These are phyloP conservation scores for Drosophila melanica DNA, from an alignment of 1,140 invertebrate genomes.

Conservation along the genomic window DNA sequence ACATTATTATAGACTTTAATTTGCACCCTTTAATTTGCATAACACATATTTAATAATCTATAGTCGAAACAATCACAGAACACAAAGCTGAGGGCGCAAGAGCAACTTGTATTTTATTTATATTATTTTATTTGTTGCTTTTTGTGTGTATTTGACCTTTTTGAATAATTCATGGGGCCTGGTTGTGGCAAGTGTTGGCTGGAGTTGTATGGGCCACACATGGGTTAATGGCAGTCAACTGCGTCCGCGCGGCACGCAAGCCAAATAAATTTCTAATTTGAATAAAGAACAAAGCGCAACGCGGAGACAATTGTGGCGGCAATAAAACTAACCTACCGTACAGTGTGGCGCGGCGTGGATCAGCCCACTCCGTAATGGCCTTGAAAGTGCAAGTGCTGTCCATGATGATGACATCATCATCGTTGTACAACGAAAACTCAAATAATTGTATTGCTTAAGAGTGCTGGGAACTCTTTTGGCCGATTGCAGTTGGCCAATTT, in stretches of 20 bases:
- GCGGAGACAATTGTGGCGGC: constrained; percentile 45
- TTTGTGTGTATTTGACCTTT: constrained; percentile 64
- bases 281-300: constrained; percentile 69
- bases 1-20: too few relatives aligned
- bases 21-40: too few relatives aligned
- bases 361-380: constrained; percentile 49
- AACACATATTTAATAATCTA: background rate
- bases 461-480: constrained; percentile 44
- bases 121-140: background rate
- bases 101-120: too few relatives aligned
- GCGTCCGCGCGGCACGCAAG: constrained; percentile 71
- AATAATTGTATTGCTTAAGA: constrained; percentile 32
- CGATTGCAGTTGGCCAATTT: constrained; percentile 26
- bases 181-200: background rate
- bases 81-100: constrained; percentile 25
- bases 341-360: constrained; percentile 30
- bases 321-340: constrained; percentile 81
- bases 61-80: constrained; percentile 17
- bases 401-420: constrained; percentile 54
- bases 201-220: constrained; percentile 37
- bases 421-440: too few relatives aligned
- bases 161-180: constrained; percentile 71
- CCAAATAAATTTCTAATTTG: constrained; percentile 67
- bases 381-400: constrained; percentile 72
- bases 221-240: constrained; percentile 70